These are phyloP conservation scores for Euura lappo DNA, from an alignment of 1,140 invertebrate species.

Conservation along the genomic window DNA sequence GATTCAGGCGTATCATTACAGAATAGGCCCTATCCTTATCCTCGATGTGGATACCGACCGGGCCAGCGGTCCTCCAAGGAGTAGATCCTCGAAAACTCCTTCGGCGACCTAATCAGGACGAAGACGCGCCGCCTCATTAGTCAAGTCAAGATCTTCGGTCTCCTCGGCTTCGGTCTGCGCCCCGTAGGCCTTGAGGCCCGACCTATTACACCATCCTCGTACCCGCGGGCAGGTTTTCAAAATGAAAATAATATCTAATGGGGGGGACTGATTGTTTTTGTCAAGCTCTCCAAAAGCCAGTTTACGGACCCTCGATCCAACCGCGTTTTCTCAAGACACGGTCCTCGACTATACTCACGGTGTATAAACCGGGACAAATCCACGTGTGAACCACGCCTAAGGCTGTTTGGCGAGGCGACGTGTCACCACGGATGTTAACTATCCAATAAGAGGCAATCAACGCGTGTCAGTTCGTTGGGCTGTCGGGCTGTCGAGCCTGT, in stretches of 20 bases:
- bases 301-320: neutral
- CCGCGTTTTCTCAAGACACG: neutral
- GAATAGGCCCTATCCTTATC: conserved; percentile 27
- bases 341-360: neutral
- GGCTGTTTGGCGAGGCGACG: conserved; percentile 11
- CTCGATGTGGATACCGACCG: conserved; percentile 14
- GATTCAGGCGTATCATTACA: conserved; percentile 60
- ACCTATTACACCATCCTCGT: conserved; percentile 12
- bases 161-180: conserved; percentile 14
- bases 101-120: conserved; percentile 61
- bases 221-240: neutral
- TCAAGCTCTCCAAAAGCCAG: neutral
- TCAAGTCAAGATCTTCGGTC: conserved; percentile 43
- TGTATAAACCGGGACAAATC: neutral
- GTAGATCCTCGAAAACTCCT: conserved; percentile 58
- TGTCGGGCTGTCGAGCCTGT: conserved; percentile 19
- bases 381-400: neutral
- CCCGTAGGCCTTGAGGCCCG: conserved; percentile 1
- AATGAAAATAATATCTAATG: conserved; percentile 7
- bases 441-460: conserved; percentile 53
- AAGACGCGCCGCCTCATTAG: conserved; percentile 61
- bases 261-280: neutral
- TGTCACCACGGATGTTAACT: conserved; percentile 43
- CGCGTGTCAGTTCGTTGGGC: conserved; percentile 38
- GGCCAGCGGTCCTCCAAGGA: conserved; percentile 22